Evolutionary conservation across 2,888 invertebrate genomes (phyloP), one percentile per base, ranked within the genome.

Genomic region (Lagria hirta): DNA sequence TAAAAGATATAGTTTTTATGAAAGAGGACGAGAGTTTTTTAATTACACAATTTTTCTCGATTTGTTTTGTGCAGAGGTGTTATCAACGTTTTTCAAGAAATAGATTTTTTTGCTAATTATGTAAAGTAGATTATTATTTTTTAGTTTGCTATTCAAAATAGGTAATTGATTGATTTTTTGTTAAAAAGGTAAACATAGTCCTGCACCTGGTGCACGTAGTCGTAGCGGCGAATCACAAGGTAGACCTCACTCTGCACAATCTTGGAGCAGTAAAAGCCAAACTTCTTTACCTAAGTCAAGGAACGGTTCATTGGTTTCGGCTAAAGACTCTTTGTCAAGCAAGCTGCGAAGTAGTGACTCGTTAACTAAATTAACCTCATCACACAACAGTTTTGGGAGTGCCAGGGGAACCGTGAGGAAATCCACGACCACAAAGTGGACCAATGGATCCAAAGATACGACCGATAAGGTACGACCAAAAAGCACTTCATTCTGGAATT

Each of bases 391-490:
- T 26, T 48, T 49, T 47, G 55, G 56, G 11, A 55, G 55, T 35
- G 54, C 51, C 36, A 58, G 54, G 52, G 58, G 49, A 12, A 57
- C 60, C 44, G 43, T 63, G 60, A 55, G 66, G 52, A 68, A 67
- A 55, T 48, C 54, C 14, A 52, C 58, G 42, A 46, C 57, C 27
- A 61, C 62, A 38, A 59, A 61, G 32, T 55, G 64, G 54, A 61
- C 48, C 47, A 50, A 26, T 22, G 24, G 14, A 32, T 43, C 26
- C 38, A 48, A 34, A 46, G 49, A 23, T 29, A 23, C 37, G 21
- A 38, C 35, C 43, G 64, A 65, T 56, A 85, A 86, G 85, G 85
- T 86, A 82, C 85, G 86, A 69, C 72, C 78, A 71, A 80, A 79
- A 74, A 78, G 79, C 70, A 61, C 60, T 57, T 78, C 78, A 72